Percentiles rank a stretch among this genome's conserved stretches.
Conservation (phyloP, 2,113 vertebrate species). For the Rostratula benghalensis region DNA sequence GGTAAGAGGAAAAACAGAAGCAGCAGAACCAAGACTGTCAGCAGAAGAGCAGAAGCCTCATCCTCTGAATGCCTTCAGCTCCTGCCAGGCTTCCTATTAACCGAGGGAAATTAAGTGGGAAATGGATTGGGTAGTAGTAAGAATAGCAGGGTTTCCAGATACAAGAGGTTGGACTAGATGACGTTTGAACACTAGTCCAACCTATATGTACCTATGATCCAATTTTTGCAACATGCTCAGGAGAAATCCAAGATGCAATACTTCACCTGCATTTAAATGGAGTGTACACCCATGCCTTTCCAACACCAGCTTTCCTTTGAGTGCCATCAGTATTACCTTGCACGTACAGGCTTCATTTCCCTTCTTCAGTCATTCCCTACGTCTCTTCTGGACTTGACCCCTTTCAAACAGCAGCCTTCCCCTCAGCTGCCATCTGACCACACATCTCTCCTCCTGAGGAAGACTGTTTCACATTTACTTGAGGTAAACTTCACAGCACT, state of each 20-base stretch:
- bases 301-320: background rate
- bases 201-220: background rate
- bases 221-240: background rate
- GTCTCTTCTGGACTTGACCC: background rate
- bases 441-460: background rate
- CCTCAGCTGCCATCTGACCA: background rate
- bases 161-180: background rate
- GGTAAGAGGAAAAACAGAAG: slow-evolving; percentile 22
- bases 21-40: background rate
- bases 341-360: background rate
- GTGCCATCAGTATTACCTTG: background rate
- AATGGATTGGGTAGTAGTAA: background rate
- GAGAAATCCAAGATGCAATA: background rate
- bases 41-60: background rate
- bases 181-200: background rate
- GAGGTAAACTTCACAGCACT: background rate
- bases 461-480: background rate
- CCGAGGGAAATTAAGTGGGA: background rate
- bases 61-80: background rate
- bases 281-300: accelerated
- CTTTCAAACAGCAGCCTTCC: background rate
- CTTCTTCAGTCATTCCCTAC: background rate
- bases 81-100: background rate
- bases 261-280: background rate
- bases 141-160: background rate